Evolutionary conservation across 2,113 vertebrate genomes (phyloP), one percentile per base, ranked within the genome.

Genomic region (Corythornis cristatus): DNA sequence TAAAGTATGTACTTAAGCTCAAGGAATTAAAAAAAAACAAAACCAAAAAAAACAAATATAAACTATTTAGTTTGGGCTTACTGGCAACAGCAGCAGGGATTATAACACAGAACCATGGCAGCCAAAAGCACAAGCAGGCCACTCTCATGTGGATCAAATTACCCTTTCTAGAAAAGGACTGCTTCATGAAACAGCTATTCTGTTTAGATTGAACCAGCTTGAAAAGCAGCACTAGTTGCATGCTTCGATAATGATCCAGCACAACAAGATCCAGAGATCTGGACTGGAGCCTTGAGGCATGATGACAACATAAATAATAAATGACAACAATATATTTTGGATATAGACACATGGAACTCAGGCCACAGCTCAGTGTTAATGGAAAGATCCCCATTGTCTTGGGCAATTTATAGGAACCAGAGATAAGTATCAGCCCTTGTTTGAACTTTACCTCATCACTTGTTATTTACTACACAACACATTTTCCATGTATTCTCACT

Each of bases 401-500:
- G 28, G 11, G 54, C 58, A 87, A 51, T 73, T 90, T 33, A 62
- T 29, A 13, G 45, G 20, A 72, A 60, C 7, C 33, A 83, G n/a
- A 77, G 68, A 81, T 58, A 93, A 76, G 50, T 15, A 80, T 71
- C 90, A 88, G 56, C 42, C 40, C 48, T 50, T 60, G 22, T 65
- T 9, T 53, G 43, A 96, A 96, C 93, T 95, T 86, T 90, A 83
- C 86, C 93, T 96, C 91, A 93, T 67, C 74, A 46, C 82, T 92
- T 84, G 72, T 89, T 93, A 96, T 97, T 96, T 96, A 94, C 75
- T 51, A 88, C 85, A 88, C 80, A 95, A 91, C 68, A 86, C 74
- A 95, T 97, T 97, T 97, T 98, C 97, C 86, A 17, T 96, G 84
- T 96, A 88, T 97, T 93, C 88, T 93, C 88, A 60, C 60, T 53